Percentiles rank a stretch among this genome's conserved stretches.
phyloP scores from a whole-genome alignment of 2,113 vertebrate genomes.

The Microcebus ravelobensis region DNA sequence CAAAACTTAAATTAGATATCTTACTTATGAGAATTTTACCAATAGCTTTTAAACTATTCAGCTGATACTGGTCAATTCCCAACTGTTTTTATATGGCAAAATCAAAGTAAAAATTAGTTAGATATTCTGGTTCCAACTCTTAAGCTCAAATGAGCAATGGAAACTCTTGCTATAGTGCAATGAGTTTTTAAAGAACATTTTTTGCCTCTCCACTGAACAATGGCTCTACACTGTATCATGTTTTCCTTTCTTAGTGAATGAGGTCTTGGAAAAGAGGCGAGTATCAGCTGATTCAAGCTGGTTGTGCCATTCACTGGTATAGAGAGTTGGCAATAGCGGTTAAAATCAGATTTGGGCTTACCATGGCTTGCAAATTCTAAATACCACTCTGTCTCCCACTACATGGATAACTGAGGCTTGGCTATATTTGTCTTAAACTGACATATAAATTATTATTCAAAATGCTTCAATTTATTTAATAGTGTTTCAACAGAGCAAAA shows the following conservation, averaged over 20 bases:
- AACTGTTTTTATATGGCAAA: conserved; percentile 1
- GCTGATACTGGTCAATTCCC: not conserved
- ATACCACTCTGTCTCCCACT: not conserved
- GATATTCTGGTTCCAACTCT: not conserved
- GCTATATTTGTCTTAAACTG: conserved; percentile 31
- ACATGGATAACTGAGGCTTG: conserved; percentile 61
- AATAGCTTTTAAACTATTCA: not conserved
- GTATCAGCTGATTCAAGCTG: not conserved
- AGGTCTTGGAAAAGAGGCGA: not conserved
- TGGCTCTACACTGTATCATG: not conserved
- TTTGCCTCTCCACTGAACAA: not conserved
- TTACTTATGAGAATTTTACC: not conserved
- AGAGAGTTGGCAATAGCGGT: not conserved
- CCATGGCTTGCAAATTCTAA: not conserved
- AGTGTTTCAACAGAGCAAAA: not conserved
- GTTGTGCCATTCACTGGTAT: not conserved
- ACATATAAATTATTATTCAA: not conserved
- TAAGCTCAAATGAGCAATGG: not conserved
- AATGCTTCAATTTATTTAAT: not conserved
- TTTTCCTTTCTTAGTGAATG: not conserved
- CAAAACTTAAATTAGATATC: not conserved
- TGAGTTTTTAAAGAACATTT: not conserved
- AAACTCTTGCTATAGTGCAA: not conserved
- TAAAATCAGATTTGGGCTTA: not conserved
- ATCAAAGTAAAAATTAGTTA: conserved; percentile 2